Evolutionary conservation across 2,888 invertebrate species (phyloP), one percentile per base, ranked within the genome.

Genomic region (Nematopogon swammerdamellus): DNA sequence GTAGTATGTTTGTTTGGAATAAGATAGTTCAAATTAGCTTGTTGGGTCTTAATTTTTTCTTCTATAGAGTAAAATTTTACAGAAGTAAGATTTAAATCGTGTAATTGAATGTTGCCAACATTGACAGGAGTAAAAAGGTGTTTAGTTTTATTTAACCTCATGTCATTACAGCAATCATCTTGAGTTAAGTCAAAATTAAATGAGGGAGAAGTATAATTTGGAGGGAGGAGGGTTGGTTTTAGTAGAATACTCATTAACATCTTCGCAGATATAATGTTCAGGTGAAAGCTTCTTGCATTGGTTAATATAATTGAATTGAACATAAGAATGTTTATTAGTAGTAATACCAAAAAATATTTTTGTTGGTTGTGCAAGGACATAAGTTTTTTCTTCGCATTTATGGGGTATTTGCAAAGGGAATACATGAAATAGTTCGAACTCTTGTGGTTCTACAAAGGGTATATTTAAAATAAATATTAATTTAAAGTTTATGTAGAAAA

Each of bases 31-130:
- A 25, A 25, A 8, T 25, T 25, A 6, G 4, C 19, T 45, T 45
- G 46, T 20, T 20, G 19, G 3, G 2, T 54, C 51, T 11, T 58
- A 3, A 47, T 36, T 30, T 47, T 44, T 0, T 54, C 49, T 4
- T 54, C 43, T 29, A 55, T 49, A 11, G 45, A 49, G 10, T 43
- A 49, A 8, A 57, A 17, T 19, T 50, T 50, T 5, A 18, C 17
- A 3, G 49, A 47, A 5, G 58, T 56, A 2, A 51, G 49, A 3
- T 49, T 42, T 8, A 59, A 8, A 3, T 53, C 50, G 11, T 53
- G 45, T 36, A 47, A 30, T 36, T 47, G 30, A 3, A 47, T 36
- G 19, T 47, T 47, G 3, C 36, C 36, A 36, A 47, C 17, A 19
- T 47, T 8, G 2, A 42, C 2, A 16, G 47, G 47, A 18, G 8